Evolutionary conservation across 2,797 vertebrate genomes (phyloP), one percentile per base, ranked within the genome.

Genomic region (Nannoperca australis): DNA sequence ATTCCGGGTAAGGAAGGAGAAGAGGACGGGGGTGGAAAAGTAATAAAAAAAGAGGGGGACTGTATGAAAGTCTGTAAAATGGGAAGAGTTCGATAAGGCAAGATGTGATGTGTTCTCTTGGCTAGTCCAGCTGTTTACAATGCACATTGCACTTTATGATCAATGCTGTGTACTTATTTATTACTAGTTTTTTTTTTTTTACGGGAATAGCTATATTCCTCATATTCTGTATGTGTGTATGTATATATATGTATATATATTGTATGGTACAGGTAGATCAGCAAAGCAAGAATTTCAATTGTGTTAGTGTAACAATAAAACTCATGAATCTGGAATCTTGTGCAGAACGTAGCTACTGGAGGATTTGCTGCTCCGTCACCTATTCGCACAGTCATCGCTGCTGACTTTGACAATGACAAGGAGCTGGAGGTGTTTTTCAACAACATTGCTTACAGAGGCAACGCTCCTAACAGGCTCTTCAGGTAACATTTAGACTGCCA

Each of bases 391-490:
- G 96, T 99, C 91, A 97, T 99, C 0, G 92, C 95, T 1, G 97
- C 97, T 0, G 98, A 99, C 93, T 98, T 99, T 0, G 97, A 99
- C 92, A 98, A 99, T 0, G 97, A 99, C 92, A 96, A 96, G 81
- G 96, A 98, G 88, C 94, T 98, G 84, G 98, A 99, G 75, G 95
- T 99, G 82, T 98, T 99, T 92, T 98, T 99, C 93, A 98, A 99
- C 94, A 99, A 99, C 78, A 98, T 99, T 0, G 97, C 97, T 36
- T 97, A 97, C 90, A 94, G 94, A 0, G 96, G 96, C 68, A 81
- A 91, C 1, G 95, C 97, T 0, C 95, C 97, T 20, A 99, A 99
- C 86, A 95, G 96, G 77, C 93, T 99, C 40, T 99, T 99, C 92
- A 96, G 97, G 98, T 99, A 91, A 83, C 4, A 30, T 32, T 61